Conservation (phyloP, 2,888 invertebrate species). For the Sphinx pinastri region DNA sequence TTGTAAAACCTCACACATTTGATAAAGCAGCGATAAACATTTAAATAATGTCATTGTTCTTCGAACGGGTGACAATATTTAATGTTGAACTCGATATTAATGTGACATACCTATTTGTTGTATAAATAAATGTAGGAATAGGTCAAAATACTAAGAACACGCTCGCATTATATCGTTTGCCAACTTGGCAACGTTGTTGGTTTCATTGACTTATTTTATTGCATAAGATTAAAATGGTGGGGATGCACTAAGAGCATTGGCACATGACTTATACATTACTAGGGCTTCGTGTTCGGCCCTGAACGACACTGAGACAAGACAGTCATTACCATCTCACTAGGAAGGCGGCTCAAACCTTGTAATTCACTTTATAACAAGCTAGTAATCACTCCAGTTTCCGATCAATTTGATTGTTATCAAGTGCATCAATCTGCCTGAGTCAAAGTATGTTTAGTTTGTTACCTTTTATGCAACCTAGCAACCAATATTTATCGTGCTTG, state of each 20-base stretch:
- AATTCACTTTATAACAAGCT: slow-evolving; percentile 6
- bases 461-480: neutral
- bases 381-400: neutral
- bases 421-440: neutral
- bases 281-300: slow-evolving; percentile 16
- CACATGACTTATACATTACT: slow-evolving; percentile 16
- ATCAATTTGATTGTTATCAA: slow-evolving; percentile 9
- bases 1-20: slow-evolving; percentile 8
- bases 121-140: slow-evolving; percentile 47
- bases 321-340: slow-evolving; percentile 16
- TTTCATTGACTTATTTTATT: slow-evolving; percentile 50
- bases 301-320: slow-evolving; percentile 13
- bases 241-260: slow-evolving; percentile 23
- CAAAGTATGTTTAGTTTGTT: neutral
- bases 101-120: slow-evolving; percentile 35
- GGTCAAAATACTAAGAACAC: slow-evolving; percentile 54
- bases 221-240: slow-evolving; percentile 38
- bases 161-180: slow-evolving; percentile 43
- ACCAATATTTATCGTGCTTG: neutral
- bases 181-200: slow-evolving; percentile 52
- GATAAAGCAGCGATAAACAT: neutral
- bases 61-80: slow-evolving; percentile 11
- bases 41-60: slow-evolving; percentile 9
- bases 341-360: slow-evolving; percentile 7
- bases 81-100: slow-evolving; percentile 30